A percentile compares a stretch with the other conserved stretches of the same genome.
phyloP scores from a whole-genome alignment of 2,888 invertebrate species.

The Dicyrtoma fusca region DNA sequence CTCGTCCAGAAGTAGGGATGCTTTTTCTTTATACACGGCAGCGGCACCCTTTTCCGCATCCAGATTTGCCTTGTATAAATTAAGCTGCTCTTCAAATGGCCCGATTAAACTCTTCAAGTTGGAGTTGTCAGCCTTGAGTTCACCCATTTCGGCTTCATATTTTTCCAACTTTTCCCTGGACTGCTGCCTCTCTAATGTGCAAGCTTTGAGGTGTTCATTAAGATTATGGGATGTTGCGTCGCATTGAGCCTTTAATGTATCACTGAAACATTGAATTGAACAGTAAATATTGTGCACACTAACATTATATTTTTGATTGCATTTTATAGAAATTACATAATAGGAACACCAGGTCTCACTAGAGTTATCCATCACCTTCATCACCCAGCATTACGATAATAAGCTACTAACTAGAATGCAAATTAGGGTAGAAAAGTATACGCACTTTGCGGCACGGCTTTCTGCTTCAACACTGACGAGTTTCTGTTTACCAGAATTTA shows the following conservation, averaged over 20 bases:
- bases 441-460: not conserved
- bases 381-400: too few relatives aligned
- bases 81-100: slow-evolving; percentile 36
- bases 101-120: slow-evolving; percentile 27
- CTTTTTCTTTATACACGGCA: slow-evolving; percentile 20
- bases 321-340: too few relatives aligned
- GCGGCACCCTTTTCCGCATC: slow-evolving; percentile 21
- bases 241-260: not conserved
- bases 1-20: slow-evolving; percentile 28
- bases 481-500: not conserved
- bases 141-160: slow-evolving; percentile 16
- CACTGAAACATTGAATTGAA: slow-evolving; percentile 10
- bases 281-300: too few relatives aligned
- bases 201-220: too few relatives aligned
- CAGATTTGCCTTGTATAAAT: slow-evolving; percentile 24
- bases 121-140: slow-evolving; percentile 17
- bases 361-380: too few relatives aligned
- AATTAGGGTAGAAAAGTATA: too few relatives aligned
- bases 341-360: too few relatives aligned
- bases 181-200: not conserved
- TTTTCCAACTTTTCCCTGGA: not conserved
- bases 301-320: too few relatives aligned
- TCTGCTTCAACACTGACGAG: slow-evolving; percentile 1
- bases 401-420: too few relatives aligned
- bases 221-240: not conserved